Base-by-base conservation (phyloP, 2,888 invertebrate genomes). In the Linyphia triangularis region DNA sequence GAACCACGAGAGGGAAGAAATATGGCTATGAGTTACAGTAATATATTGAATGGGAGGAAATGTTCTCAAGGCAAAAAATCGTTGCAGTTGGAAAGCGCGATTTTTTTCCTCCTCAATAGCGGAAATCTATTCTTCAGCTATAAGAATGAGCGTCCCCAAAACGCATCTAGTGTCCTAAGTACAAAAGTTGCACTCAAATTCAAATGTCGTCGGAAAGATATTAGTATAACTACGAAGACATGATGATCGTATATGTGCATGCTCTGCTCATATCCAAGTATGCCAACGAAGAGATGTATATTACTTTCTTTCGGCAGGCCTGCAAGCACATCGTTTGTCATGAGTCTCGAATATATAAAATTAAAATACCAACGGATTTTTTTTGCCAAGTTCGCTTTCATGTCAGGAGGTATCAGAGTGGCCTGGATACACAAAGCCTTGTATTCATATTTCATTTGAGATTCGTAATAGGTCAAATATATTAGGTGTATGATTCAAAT, bases 31-130 rank as follows among this genome's bases (percentile, higher is more conserved):
- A 85, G 85, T 72, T 85, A 79, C 79, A 85, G 86, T 86, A 86
- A 86, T 86, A 81, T 86, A 86, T 86, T 86, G 86, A 86, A 86
- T 79, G 43, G 85, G 81, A 78, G 85, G 72, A 85, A 84, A 85
- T 78, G 77, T 77, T 85, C 77, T 69, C 65, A 51, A 73, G 63
- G 51, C 63, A 83, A 83, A 83, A 85, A 75, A 65, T 73, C 73
- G 75, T 75, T 67, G 73, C 65, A 72, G 70, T 70, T 82, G 72
- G 72, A 65, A 83, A 83, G 83, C 73, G 61, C n/a, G 33, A 51
- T 85, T 85, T 84, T 75, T 72, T 82, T 77, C 28, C 61, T 85
- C 61, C 78, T 78, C 69, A 72, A 57, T 43, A 78, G 85, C 85
- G 85, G 85, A 85, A 85, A 85, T 85, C 78, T 78, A 85, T 85